Evolutionary conservation across 2,113 vertebrate species (phyloP).

Genomic region (Andinoacara biseriatus): DNA sequence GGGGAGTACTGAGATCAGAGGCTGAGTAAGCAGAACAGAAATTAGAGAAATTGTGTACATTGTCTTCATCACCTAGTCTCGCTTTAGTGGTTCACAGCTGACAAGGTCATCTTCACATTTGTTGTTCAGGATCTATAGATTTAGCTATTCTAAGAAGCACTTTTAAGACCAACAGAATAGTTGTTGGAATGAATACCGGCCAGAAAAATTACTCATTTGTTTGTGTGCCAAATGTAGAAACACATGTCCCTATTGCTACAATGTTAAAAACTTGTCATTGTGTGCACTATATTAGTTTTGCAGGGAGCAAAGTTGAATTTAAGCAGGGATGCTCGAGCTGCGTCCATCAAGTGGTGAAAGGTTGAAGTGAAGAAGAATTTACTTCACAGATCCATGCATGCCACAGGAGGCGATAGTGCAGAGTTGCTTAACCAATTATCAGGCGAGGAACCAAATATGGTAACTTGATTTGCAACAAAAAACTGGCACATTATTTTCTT

Average conservation of each 20-base stretch:
- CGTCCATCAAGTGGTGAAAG: not conserved
- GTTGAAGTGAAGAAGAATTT: not conserved
- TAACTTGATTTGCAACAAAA: not conserved
- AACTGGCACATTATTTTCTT: not conserved
- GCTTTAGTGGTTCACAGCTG: conserved; percentile 28
- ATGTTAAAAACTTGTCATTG: not conserved
- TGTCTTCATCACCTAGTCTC: conserved; percentile 45
- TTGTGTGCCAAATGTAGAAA: not conserved
- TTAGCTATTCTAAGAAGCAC: not conserved
- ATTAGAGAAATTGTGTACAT: conserved; percentile 15
- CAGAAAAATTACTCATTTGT: not conserved
- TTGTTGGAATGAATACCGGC: not conserved
- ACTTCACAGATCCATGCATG: not conserved
- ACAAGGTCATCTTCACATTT: not conserved
- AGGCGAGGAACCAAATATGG: too few relatives aligned
- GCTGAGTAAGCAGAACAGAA: conserved; percentile 69
- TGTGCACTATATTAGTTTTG: not conserved
- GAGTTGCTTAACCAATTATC: not conserved
- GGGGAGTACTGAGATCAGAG: conserved; percentile 56
- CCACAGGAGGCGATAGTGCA: not conserved
- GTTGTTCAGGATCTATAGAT: conserved; percentile 1
- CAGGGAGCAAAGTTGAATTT: not conserved
- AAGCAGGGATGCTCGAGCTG: not conserved
- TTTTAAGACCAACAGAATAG: not conserved
- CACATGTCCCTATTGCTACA: not conserved